Evolutionary conservation across 1,140 invertebrate genomes (phyloP), one percentile per base, ranked within the genome.

Genomic region (Sycophaga agraensis): DNA sequence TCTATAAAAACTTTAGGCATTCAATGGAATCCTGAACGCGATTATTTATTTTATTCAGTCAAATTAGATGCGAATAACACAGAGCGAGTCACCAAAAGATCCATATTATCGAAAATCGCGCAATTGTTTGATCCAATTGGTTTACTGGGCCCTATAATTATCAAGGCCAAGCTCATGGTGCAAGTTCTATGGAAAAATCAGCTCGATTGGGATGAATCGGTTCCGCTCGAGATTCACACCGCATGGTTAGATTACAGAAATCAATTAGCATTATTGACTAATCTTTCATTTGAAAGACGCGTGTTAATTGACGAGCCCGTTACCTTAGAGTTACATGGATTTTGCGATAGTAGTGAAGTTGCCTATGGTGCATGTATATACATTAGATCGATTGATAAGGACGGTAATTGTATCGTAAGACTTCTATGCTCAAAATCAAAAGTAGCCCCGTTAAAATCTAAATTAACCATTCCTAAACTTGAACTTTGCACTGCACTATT

Each of bases 161-260:
- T 65, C n/a, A 34, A 4, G 17, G 55, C 48, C 0, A 65, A 66
- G 19, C 42, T 59, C 4, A 17, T 66, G 0, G 49, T 62, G 48
- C 64, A 66, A 28, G 11, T 35, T 17, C 8, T 62, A 6, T 66
- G 64, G 45, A 1, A 56, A 12, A 2, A 42, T 1, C 51, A 66
- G 9, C 34, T 64, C 35, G 31, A 54, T 55, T 68, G 51, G 68
- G 43, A 69, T 45, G 64, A 65, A 59, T 45, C 65, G 74, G 54
- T 70, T 65, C 43, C 76, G 73, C 49, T 26, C 63, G 68, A 28
- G 70, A 68, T 37, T n/a, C n/a, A n/a, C n/a, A n/a, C n/a, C n/a
- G n/a, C n/a, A n/a, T n/a, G n/a, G n/a, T n/a, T n/a, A n/a, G n/a
- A n/a, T n/a, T n/a, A n/a, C n/a, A n/a, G n/a, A n/a, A n/a, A n/a